These are phyloP conservation scores for Leiothrix lutea DNA, from an alignment of 2,113 vertebrate species.

Conservation along the genomic window DNA sequence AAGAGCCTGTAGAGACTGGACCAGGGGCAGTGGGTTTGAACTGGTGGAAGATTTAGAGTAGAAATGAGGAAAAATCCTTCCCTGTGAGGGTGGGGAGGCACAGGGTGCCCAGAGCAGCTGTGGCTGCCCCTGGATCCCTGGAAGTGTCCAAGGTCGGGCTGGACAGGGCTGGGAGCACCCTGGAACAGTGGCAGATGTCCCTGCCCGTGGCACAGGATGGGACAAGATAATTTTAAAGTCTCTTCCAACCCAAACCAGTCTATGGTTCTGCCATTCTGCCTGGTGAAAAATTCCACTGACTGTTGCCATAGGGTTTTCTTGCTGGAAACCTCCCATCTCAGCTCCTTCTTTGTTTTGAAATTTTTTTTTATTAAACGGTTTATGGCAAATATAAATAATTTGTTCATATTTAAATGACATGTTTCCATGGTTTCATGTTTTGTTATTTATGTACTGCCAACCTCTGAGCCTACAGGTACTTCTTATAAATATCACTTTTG, in stretches of 20 bases:
- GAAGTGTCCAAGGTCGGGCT: not conserved
- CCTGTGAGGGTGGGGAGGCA: not conserved
- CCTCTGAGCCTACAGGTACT: not conserved
- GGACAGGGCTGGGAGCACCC: rapidly evolving
- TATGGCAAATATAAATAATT: not conserved
- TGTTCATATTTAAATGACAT: not conserved
- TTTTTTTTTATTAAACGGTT: not conserved
- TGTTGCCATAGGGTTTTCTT: not conserved
- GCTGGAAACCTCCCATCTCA: not conserved
- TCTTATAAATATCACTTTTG: not conserved
- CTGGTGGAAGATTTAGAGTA: no score
- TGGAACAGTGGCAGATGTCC: not conserved
- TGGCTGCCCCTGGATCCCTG: not conserved
- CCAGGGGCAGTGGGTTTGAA: rapidly evolving
- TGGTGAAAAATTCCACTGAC: not conserved
- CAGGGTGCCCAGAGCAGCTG: not conserved
- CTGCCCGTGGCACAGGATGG: not conserved
- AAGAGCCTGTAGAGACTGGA: not conserved
- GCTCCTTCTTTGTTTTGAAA: not conserved
- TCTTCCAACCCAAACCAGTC: not conserved
- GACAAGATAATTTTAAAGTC: not conserved
- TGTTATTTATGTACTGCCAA: not conserved
- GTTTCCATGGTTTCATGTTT: not conserved
- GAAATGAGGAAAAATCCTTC: not conserved
- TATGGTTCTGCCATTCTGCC: not conserved